These are phyloP conservation scores for Scaptomyza parva DNA, from an alignment of 2,888 invertebrate genomes.

Conservation along the genomic window DNA sequence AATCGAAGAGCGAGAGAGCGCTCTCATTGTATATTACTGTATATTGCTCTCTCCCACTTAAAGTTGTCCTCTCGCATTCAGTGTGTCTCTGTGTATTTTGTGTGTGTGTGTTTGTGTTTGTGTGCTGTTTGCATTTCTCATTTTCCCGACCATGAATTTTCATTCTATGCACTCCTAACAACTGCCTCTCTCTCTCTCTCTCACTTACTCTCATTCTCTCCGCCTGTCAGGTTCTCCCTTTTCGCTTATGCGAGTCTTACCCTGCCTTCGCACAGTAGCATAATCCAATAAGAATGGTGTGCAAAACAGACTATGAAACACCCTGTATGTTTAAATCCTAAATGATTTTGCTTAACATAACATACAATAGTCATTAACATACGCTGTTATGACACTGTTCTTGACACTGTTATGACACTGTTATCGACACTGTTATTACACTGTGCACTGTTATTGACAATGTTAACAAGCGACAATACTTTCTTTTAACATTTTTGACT, in stretches of 20 bases:
- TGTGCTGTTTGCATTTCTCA: slow-evolving; percentile 35
- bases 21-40: slow-evolving; percentile 15
- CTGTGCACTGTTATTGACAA: no score
- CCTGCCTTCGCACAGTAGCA: slow-evolving; percentile 22
- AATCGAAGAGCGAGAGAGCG: no score
- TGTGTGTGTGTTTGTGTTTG: not conserved
- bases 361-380: no score
- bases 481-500: no score
- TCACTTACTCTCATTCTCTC: slow-evolving; percentile 1
- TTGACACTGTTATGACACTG: no score
- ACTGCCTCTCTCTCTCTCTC: slow-evolving; percentile 36
- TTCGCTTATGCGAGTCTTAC: slow-evolving; percentile 33
- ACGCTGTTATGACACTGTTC: no score
- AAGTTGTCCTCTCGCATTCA: not conserved
- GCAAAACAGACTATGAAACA: not conserved
- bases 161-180: slow-evolving; percentile 40
- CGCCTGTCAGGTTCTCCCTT: slow-evolving; percentile 1
- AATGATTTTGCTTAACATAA: no score
- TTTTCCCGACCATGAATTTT: slow-evolving; percentile 45
- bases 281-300: slow-evolving; percentile 34
- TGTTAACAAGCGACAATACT: no score
- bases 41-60: not conserved
- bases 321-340: slow-evolving; percentile 3
- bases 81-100: not conserved
- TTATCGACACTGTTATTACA: no score